Evolutionary conservation across 2,888 invertebrate genomes (phyloP), one percentile per base, ranked within the genome.

Genomic region (Euzophera pinguis): DNA sequence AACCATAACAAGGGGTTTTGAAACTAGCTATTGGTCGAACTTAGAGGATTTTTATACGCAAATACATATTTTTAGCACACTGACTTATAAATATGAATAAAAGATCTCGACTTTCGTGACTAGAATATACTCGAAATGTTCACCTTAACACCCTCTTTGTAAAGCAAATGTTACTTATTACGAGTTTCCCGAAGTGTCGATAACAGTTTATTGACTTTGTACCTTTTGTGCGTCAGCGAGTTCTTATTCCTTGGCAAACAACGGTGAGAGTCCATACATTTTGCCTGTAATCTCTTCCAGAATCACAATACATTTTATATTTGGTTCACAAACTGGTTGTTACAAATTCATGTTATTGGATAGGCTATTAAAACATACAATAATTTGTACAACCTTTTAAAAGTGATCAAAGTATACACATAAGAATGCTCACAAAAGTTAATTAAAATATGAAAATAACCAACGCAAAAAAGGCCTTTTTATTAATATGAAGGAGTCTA

Each of bases 41-140:
- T n/a, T n/a, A n/a, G n/a, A n/a, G n/a, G n/a, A n/a, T n/a, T 22
- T 22, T 22, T 2, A 22, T 22, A 13, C 4, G 38, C 13, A 13
- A 38, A 12, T 12, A 38, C 38, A n/a, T 38, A 32, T 32, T 32
- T 32, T 32, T 7, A 9, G 32, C 10, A 7, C 32, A 32, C 10
- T 1, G 10, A 32, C 62, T 62, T 56, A 63, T 61, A 60, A 61
- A 29, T 29, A 27, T 45, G 22, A 45, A 45, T 45, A 42, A 38
- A 38, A 38, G 22, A 4, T 16, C 39, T 12, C 14, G 13, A 39
- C 39, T 39, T 39, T 39, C 39, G 9, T 12, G 14, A 10, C 39
- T 16, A 16, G 39, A 39, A 39, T 39, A 9, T 13, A 9, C 12
- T 9, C 39, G 9, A 51, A 53, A 48, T 47, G 39, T 38, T 38